phyloP scores from a whole-genome alignment of 1,140 invertebrate species.

The Lepidurus packardi region DNA sequence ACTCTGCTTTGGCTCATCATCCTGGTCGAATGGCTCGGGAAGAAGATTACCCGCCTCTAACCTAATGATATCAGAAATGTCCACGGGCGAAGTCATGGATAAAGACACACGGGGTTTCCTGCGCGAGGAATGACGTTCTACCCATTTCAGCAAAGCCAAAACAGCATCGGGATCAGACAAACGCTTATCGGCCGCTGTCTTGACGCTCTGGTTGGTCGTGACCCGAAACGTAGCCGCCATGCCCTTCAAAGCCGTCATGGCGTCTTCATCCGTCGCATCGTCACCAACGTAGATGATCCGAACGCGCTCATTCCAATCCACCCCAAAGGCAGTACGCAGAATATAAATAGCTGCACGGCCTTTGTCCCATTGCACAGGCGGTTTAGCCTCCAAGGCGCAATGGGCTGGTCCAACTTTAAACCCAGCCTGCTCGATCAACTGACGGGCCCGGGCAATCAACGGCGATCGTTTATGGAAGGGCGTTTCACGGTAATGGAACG shows the following conservation, averaged over 20 bases:
- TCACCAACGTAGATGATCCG: slow-evolving; percentile 85
- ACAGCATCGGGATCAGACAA: slow-evolving; percentile 81
- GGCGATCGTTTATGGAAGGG: slow-evolving; percentile 46
- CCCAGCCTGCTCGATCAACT: slow-evolving; percentile 63
- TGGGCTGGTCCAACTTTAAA: slow-evolving; percentile 71
- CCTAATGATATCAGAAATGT: neutral
- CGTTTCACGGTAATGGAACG: slow-evolving; percentile 69
- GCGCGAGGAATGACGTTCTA: slow-evolving; percentile 71
- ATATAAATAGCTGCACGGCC: slow-evolving; percentile 84
- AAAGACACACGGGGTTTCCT: slow-evolving; percentile 33
- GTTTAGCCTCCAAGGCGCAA: slow-evolving; percentile 78
- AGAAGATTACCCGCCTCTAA: neutral
- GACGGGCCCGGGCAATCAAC: slow-evolving; percentile 61
- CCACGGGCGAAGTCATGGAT: slow-evolving; percentile 7
- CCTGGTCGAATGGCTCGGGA: neutral
- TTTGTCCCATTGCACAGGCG: slow-evolving; percentile 86
- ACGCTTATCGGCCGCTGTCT: slow-evolving; percentile 75
- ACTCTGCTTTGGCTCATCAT: neutral
- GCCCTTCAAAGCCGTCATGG: slow-evolving; percentile 65
- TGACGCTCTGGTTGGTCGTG: slow-evolving; percentile 73
- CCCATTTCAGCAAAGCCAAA: slow-evolving; percentile 80
- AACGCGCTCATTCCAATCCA: slow-evolving; percentile 85
- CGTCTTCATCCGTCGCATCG: slow-evolving; percentile 84
- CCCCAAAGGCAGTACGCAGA: slow-evolving; percentile 75
- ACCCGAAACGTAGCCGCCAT: slow-evolving; percentile 87